phyloP scores from a whole-genome alignment of 2,797 vertebrate genomes.

The Malurus leucopterus region DNA sequence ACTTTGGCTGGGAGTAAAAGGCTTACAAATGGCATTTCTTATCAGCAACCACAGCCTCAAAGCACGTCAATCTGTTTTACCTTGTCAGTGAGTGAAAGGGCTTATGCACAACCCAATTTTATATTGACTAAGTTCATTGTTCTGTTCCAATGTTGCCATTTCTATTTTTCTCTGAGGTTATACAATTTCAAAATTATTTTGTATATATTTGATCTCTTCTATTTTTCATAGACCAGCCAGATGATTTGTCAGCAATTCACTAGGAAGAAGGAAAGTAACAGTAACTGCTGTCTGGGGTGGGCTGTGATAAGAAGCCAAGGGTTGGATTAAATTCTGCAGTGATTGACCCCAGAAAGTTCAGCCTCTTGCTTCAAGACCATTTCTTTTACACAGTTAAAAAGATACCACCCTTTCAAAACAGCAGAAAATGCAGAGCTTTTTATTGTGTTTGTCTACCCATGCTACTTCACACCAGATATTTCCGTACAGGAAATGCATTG shows the following conservation, averaged over 20 bases:
- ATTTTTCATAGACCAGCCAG: not conserved
- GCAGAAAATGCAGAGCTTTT: not conserved
- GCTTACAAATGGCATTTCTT: slow-evolving; percentile 34
- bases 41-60: slow-evolving; percentile 12
- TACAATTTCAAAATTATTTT: slow-evolving; percentile 26
- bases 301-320: not conserved
- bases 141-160: not conserved
- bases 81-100: not conserved
- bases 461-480: not conserved
- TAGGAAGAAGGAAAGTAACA: not conserved
- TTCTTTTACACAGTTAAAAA: not conserved
- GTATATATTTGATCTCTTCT: slow-evolving; percentile 6
- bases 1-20: not conserved
- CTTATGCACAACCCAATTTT: not conserved
- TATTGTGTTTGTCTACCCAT: not conserved
- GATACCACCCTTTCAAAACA: not conserved
- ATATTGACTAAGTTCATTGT: slow-evolving; percentile 1
- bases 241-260: slow-evolving; percentile 22
- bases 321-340: slow-evolving; percentile 15
- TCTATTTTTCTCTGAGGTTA: slow-evolving; percentile 15
- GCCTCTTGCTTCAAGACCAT: not conserved
- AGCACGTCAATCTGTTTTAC: slow-evolving; percentile 5
- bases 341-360: not conserved
- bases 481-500: not conserved
- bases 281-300: not conserved